Percentiles rank a stretch among this genome's conserved stretches.
Evolutionary conservation across 1,140 invertebrate species (phyloP).

Genomic region (Dendroctonus valens): DNA sequence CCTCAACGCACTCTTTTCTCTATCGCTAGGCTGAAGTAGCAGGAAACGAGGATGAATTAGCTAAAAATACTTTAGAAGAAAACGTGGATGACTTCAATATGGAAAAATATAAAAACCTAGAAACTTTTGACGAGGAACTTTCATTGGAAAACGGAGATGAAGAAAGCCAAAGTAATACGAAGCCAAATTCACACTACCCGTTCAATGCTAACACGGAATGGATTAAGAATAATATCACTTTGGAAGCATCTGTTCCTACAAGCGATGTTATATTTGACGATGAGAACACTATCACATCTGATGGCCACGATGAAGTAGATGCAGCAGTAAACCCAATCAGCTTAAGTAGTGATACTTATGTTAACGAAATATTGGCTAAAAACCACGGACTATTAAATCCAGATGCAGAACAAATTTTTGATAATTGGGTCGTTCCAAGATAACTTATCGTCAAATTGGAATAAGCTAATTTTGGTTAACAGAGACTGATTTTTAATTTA

Average conservation of each 20-base stretch:
- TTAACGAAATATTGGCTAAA: conserved; percentile 38
- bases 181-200: too few relatives aligned
- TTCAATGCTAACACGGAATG: neutral
- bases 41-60: conserved; percentile 10
- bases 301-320: conserved; percentile 17
- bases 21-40: conserved; percentile 18
- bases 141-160: conserved; percentile 2
- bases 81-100: neutral
- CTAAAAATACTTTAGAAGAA: conserved; percentile 8
- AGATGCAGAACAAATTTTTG: conserved; percentile 33
- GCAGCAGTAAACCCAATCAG: conserved; percentile 11
- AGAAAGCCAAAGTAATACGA: too few relatives aligned
- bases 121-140: conserved; percentile 39
- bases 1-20: conserved; percentile 37
- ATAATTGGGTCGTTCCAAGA: conserved; percentile 13
- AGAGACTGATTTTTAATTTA: conserved; percentile 20
- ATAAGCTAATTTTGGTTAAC: neutral
- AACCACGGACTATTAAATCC: conserved; percentile 35
- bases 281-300: conserved; percentile 33
- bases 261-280: conserved; percentile 5
- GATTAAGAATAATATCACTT: neutral
- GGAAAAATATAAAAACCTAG: conserved; percentile 28
- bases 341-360: conserved; percentile 39
- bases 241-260: conserved; percentile 26
- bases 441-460: conserved; percentile 1